These are phyloP conservation scores for Polypterus bichir DNA, from an alignment of 2,113 vertebrate species.

Conservation along the genomic window DNA sequence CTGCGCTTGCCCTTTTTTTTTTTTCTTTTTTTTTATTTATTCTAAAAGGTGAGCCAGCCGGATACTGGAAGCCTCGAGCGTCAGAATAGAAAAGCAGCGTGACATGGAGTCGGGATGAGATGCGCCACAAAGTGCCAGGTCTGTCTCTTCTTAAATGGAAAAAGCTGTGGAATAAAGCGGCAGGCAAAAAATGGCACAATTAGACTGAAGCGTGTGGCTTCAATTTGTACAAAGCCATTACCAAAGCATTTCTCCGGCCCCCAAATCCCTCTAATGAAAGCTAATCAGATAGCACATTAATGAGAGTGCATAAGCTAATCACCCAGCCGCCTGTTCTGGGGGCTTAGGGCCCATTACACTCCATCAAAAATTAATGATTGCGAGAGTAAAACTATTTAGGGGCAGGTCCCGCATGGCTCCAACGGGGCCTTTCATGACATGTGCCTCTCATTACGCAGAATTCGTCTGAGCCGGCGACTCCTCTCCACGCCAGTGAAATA, in stretches of 20 bases:
- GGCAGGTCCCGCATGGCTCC: constrained; percentile 57
- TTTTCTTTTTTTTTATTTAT: too few relatives aligned
- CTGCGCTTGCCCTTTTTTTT: too few relatives aligned
- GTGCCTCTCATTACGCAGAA: constrained; percentile 45
- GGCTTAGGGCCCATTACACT: constrained; percentile 75
- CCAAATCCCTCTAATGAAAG: constrained; percentile 48
- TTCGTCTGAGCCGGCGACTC: constrained; percentile 15
- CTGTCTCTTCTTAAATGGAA: too few relatives aligned
- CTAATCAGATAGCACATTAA: constrained; percentile 79
- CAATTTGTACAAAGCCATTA: constrained; percentile 32
- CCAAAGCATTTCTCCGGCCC: constrained; percentile 31
- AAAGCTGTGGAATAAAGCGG: too few relatives aligned
- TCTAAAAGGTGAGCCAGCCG: too few relatives aligned
- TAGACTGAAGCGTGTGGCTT: constrained; percentile 32
- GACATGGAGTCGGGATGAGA: too few relatives aligned
- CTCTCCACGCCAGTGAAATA: too few relatives aligned
- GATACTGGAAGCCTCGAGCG: too few relatives aligned
- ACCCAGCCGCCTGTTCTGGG: constrained; percentile 62
- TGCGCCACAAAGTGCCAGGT: too few relatives aligned
- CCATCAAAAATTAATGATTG: constrained; percentile 83
- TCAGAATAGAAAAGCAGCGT: too few relatives aligned
- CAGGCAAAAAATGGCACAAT: too few relatives aligned
- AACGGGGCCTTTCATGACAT: constrained; percentile 36
- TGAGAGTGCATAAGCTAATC: constrained; percentile 75
- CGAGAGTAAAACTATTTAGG: constrained; percentile 64